Percentiles rank a stretch among this genome's conserved stretches.
Evolutionary conservation across 2,797 vertebrate genomes (phyloP).

Genomic region (Acropternis orthonyx): DNA sequence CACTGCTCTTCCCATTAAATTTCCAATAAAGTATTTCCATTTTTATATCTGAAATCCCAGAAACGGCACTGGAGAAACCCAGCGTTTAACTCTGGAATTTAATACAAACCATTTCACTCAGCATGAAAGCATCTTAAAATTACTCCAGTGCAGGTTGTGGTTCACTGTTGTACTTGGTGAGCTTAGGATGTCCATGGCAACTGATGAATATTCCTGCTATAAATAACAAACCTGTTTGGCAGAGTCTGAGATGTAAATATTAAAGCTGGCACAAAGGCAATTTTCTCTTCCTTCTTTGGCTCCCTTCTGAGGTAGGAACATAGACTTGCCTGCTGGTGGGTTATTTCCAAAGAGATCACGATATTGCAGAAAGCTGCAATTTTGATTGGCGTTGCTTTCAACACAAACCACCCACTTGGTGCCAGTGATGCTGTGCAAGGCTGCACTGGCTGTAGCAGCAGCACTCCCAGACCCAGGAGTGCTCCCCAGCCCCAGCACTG

Average conservation of each 20-base stretch:
- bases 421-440: fast-evolving
- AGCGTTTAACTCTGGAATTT: conserved; percentile 44
- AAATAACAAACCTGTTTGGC: conserved; percentile 62
- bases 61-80: background rate
- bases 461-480: background rate
- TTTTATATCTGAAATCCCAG: conserved; percentile 45
- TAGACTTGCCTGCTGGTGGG: background rate
- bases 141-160: background rate
- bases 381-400: background rate
- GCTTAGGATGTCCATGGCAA: conserved; percentile 58
- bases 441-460: background rate
- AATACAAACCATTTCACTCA: conserved; percentile 24
- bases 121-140: conserved; percentile 26
- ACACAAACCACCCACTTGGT: background rate
- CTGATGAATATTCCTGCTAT: conserved; percentile 57
- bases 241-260: conserved; percentile 30
- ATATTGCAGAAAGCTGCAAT: background rate
- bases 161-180: conserved; percentile 31
- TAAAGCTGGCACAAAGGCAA: conserved; percentile 41
- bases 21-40: conserved; percentile 48
- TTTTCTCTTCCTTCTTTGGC: background rate
- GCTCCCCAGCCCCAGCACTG: fast-evolving
- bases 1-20: conserved; percentile 35
- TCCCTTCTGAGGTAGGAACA: background rate
- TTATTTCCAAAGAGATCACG: background rate